Evolutionary conservation across 1,140 invertebrate species (phyloP), one percentile per base, ranked within the genome.

Genomic region (Schmidtea mediterranea): DNA sequence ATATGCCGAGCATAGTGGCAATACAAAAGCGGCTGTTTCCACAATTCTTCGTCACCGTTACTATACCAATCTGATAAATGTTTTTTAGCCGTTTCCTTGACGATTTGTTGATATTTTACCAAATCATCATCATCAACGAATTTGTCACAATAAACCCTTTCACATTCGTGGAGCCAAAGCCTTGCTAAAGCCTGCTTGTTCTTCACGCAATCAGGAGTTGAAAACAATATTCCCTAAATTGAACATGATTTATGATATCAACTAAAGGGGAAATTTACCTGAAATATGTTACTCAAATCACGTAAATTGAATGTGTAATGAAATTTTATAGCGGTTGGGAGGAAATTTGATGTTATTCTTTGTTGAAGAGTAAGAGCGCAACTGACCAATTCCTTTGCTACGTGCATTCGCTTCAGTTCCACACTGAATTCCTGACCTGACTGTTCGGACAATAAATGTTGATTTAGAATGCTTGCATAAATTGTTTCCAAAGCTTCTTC

Each of bases 281-380:
- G 66, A 58, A 72, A 72, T 43, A 72, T 76, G 63, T 89, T 90
- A 1, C 83, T 87, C 32, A 94, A 71, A 60, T 94, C 87, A 48
- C 87, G 67, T 21, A 94, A 68, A 69, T 92, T 94, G 62, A 92
- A 94, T 51, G 90, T 77, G 56, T 94, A 94, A 66, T 92, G 86
- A 57, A 87, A 94, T 64, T 92, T 94, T 23, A 83, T 76, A 3
- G 86, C 84, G 21, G 84, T 92, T 2, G 84, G 84, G 40, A 89
- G 66, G 60, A 89, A 90, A 10, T 81, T 73, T 65, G 79, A 75
- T 10, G 75, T 71, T 2, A 79, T 76, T 66, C 82, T 80, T 55
- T 78, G 73, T 60, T 94, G 86, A 10, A 92, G 59, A 32, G 75
- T 73, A 23, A 90, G 71, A 0, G 82, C 76, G 18, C 79, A 79